Percentiles rank a stretch among this genome's conserved stretches.
Evolutionary conservation across 2,888 invertebrate species (phyloP).

Genomic region (Hypomecis atomaria): DNA sequence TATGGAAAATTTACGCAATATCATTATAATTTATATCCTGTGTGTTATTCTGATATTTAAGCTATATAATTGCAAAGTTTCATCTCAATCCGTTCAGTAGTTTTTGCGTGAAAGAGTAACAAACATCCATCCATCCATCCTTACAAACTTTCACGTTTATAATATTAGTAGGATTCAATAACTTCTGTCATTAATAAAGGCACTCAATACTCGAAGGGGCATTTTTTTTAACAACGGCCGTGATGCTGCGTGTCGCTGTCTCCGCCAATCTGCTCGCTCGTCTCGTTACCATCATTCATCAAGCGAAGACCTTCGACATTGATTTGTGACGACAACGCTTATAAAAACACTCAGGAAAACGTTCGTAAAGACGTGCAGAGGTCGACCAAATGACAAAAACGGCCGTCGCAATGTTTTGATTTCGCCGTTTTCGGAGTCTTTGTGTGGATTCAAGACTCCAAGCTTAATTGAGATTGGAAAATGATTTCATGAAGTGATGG

Average conservation of each 20-base stretch:
- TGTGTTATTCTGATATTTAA: no score
- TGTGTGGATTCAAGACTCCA: slow-evolving; percentile 7
- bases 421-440: slow-evolving; percentile 16
- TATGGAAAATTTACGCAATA: no score
- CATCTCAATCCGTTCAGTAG: no score
- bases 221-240: background rate
- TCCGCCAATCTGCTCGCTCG: background rate
- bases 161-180: no score
- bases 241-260: background rate
- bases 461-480: slow-evolving; percentile 4
- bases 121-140: no score
- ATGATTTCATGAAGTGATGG: slow-evolving; percentile 21
- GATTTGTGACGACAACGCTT: slow-evolving; percentile 20
- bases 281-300: slow-evolving; percentile 6
- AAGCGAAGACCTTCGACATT: slow-evolving; percentile 8
- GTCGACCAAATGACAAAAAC: slow-evolving; percentile 16
- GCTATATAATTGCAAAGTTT: no score
- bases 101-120: no score
- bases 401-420: slow-evolving; percentile 4
- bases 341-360: slow-evolving; percentile 25
- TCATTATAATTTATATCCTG: no score
- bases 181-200: no score
- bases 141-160: no score
- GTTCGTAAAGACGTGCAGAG: slow-evolving; percentile 21
- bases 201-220: no score